Percentiles rank a stretch among this genome's conserved stretches.
Evolutionary conservation across 1,140 invertebrate genomes (phyloP).

Genomic region (Potamilus streckersoni): DNA sequence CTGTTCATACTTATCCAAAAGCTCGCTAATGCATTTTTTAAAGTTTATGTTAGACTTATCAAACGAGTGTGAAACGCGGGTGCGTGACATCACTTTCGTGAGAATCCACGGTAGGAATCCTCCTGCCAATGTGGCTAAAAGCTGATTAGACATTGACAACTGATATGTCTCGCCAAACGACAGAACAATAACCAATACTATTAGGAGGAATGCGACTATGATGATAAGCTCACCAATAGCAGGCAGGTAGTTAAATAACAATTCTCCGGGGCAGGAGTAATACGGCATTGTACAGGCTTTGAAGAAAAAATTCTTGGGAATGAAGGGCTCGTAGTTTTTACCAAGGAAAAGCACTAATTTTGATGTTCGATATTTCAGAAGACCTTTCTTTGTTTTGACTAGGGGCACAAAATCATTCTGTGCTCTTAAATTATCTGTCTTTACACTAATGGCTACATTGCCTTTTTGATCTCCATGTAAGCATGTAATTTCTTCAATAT

Average conservation of each 20-base stretch:
- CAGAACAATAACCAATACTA: slow-evolving; percentile 30
- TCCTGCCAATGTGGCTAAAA: slow-evolving; percentile 30
- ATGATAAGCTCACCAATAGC: slow-evolving; percentile 13
- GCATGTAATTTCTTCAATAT: slow-evolving; percentile 36
- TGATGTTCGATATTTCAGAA: slow-evolving; percentile 5
- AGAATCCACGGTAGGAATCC: slow-evolving; percentile 34
- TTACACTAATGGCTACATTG: slow-evolving; percentile 35
- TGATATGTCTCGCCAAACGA: slow-evolving; percentile 29
- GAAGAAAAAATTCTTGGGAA: slow-evolving; percentile 23
- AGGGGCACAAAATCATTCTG: not conserved
- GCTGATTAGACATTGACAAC: slow-evolving; percentile 26
- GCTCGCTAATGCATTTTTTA: slow-evolving; percentile 7
- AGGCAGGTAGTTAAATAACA: slow-evolving; percentile 1
- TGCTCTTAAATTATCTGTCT: slow-evolving; percentile 6
- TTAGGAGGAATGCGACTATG: slow-evolving; percentile 20
- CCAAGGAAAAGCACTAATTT: slow-evolving; percentile 20
- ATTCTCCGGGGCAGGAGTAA: slow-evolving; percentile 18
- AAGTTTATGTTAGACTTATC: slow-evolving; percentile 7
- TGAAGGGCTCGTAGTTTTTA: slow-evolving; percentile 8
- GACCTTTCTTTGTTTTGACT: not conserved
- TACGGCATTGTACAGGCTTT: slow-evolving; percentile 20
- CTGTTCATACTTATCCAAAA: slow-evolving; percentile 7
- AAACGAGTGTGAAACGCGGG: not conserved
- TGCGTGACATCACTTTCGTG: slow-evolving; percentile 12
- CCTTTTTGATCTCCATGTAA: slow-evolving; percentile 27